Evolutionary conservation across 2,113 vertebrate species (phyloP), one percentile per base, ranked within the genome.

Genomic region (Hiodon tergisus): DNA sequence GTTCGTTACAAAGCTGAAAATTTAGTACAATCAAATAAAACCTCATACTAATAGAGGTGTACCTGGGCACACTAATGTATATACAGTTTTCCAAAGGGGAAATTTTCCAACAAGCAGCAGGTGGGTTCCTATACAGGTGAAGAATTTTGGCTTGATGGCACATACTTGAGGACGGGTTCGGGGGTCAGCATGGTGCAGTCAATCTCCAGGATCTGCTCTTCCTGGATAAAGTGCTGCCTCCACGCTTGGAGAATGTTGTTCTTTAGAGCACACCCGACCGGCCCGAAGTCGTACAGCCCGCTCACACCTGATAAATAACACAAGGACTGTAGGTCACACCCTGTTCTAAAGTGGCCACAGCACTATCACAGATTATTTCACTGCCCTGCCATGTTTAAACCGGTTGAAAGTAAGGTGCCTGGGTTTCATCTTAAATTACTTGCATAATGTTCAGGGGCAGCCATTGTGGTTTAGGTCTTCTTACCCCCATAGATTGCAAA

Each of bases 111-210:
- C 31, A 31, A 31, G 31, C 31, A 31, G 31, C 2, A 31, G 31
- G 31, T 31, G 31, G 31, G 31, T 31, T 31, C 31, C 31, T 31
- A 31, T 31, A 31, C 31, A 31, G 31, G 31, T 31, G 31, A 31
- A 31, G 31, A 62, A 1, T 0, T 5, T 62, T 62, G 4, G 16
- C 53, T 1, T 58, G n/a, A n/a, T 58, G 2, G 6, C 55, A 84
- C 89, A 81, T 89, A 99, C 97, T 96, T 98, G 79, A 99, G 91
- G 75, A 99, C 97, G 0, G 95, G 74, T 76, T 98, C 97, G 0
- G 97, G 97, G 0, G 97, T 99, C 55, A 99, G 93, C 96, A 98
- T 97, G 79, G 97, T 99, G 85, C 97, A 99, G 85, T 99, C 97
- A 0, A 99, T 97, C 88, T 99, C 97, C 77, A 99, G 87, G 78